Evolutionary conservation across 2,113 vertebrate species (phyloP).

Genomic region (Myotis lucifugus): DNA sequence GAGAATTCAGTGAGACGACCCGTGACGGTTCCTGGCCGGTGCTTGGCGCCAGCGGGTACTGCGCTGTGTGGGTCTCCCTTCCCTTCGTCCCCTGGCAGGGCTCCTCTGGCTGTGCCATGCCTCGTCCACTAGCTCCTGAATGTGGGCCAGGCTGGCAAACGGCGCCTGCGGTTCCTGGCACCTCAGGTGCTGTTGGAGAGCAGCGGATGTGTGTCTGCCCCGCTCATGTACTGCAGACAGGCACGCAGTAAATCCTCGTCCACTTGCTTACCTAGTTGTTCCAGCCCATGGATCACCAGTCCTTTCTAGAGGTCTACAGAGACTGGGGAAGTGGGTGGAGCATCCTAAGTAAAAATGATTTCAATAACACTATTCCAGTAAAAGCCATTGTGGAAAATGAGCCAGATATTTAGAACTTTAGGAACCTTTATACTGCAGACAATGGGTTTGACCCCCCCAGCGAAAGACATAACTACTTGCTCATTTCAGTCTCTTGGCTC

Average conservation of each 20-base stretch:
- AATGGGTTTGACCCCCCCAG: neutral
- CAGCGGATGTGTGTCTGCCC: neutral
- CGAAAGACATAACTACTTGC: neutral
- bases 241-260: fast-evolving
- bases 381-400: neutral
- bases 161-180: neutral
- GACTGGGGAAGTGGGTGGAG: neutral
- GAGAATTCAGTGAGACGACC: neutral
- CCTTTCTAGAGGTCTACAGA: neutral
- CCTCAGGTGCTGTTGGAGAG: neutral
- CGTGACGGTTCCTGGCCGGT: neutral
- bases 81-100: no score
- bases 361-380: neutral
- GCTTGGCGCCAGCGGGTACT: neutral
- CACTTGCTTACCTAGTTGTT: neutral
- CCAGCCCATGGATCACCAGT: neutral
- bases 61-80: fast-evolving
- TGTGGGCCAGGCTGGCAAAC: neutral
- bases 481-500: neutral
- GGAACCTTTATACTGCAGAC: neutral
- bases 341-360: neutral
- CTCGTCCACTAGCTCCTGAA: neutral
- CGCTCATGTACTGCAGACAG: neutral
- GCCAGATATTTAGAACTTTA: neutral
- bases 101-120: neutral